Evolutionary conservation across 2,113 vertebrate genomes (phyloP), one percentile per base, ranked within the genome.

Genomic region (Gobius niger): DNA sequence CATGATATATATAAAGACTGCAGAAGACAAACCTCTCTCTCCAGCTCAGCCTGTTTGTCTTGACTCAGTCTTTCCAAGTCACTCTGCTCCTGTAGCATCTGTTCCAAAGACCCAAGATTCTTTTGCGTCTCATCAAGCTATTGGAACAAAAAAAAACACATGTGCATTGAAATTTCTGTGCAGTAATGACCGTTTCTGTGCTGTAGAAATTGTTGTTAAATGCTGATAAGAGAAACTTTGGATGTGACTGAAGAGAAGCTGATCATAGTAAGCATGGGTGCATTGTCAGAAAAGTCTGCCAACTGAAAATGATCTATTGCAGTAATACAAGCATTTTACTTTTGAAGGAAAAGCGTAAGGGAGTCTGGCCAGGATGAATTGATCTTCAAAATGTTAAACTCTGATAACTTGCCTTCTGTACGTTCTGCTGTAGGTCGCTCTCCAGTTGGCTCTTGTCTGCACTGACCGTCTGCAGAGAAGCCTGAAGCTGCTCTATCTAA

Each of bases 381-480:
- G 3, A 1, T 2, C 3, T 2, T 24, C 3, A 2, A 24, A 3
- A 14, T n/a, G 50, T 4, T 15, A 7, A 51, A 51, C 24, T 3
- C 3, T 9, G 34, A 59, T 13, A 42, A 44, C 75, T 78, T 65
- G 81, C 84, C 73, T 6, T 67, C 6, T 79, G 54, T 15, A 12
- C 11, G 0, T 16, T 63, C 9, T 2, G 53, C 42, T 75, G 70
- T 59, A 86, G 78, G 11, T 81, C 72, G 5, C 1, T 59, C 62
- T 79, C 73, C 65, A 81, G 0, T 47, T 57, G 65, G 14, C 24
- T 77, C 70, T 67, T 77, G 65, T 81, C 57, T 59, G 76, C 78
- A 5, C 16, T 47, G 24, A 70, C 18, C 0, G 53, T 9, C 52
- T 77, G 78, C 2, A 85, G 49, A 50, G 41, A 8, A 0, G 14